Evolutionary conservation across 2,113 vertebrate species (phyloP).

Genomic region (Aviceda subcristata): DNA sequence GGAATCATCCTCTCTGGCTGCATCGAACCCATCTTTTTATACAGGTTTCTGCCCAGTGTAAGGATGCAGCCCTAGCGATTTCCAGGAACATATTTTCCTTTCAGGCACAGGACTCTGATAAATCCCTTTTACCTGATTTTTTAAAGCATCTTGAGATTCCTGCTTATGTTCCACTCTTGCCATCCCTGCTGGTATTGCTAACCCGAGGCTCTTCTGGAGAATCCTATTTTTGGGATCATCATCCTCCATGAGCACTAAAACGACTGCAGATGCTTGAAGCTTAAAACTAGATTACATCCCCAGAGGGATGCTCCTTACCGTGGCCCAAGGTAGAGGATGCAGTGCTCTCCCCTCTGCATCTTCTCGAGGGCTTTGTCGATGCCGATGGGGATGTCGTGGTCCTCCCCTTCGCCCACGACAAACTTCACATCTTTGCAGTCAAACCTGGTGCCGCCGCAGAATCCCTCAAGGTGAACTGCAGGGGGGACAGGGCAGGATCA

Average conservation of each 20-base stretch:
- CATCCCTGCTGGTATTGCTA: not conserved
- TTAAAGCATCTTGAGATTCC: not conserved
- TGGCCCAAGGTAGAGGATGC: constrained; percentile 84
- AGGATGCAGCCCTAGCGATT: not conserved
- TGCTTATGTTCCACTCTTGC: not conserved
- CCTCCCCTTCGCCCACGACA: constrained; percentile 87
- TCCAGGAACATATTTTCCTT: not conserved
- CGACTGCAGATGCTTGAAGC: fast-evolving
- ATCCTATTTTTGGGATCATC: not conserved
- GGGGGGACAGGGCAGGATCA: not conserved
- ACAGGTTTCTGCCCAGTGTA: not conserved
- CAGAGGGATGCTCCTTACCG: constrained; percentile 61
- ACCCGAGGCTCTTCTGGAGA: not conserved
- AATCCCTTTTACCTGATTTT: not conserved
- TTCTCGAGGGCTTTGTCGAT: constrained; percentile 95
- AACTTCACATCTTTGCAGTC: constrained; percentile 88
- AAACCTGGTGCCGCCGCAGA: constrained; percentile 77
- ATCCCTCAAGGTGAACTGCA: constrained; percentile 89
- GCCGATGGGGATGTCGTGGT: constrained; percentile 88
- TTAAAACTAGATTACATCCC: not conserved
- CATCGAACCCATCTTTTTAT: not conserved
- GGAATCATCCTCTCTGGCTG: not conserved
- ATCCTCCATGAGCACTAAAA: not conserved
- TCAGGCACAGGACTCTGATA: not conserved
- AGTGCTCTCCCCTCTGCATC: constrained; percentile 94